Evolutionary conservation across 2,113 vertebrate species (phyloP).

Genomic region (Hepsetus odoe): DNA sequence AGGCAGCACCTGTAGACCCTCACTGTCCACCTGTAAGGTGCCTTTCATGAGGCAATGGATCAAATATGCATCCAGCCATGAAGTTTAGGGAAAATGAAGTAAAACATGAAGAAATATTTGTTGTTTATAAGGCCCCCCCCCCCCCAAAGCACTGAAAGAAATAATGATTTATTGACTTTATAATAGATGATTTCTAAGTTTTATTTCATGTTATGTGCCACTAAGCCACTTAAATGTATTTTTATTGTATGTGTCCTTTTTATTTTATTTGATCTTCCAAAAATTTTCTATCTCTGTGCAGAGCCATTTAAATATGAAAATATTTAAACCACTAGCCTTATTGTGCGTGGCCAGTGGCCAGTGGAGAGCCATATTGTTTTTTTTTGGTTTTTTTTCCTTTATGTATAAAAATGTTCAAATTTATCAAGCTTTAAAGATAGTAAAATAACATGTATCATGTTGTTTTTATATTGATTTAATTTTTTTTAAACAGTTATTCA

Average conservation of each 20-base stretch:
- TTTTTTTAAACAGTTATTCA: slow-evolving; percentile 62
- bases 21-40: slow-evolving; percentile 12
- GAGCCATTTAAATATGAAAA: slow-evolving; percentile 64
- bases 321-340: slow-evolving; percentile 58
- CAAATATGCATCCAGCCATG: slow-evolving; percentile 59
- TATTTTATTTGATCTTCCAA: slow-evolving; percentile 67
- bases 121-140: slow-evolving; percentile 62
- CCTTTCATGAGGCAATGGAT: slow-evolving; percentile 23
- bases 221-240: slow-evolving; percentile 76
- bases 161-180: slow-evolving; percentile 73
- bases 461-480: slow-evolving; percentile 73
- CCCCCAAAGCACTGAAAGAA: slow-evolving; percentile 78
- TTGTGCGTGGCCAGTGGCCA: slow-evolving; percentile 46
- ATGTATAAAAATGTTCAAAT: slow-evolving; percentile 60
- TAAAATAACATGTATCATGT: slow-evolving; percentile 61
- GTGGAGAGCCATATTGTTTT: slow-evolving; percentile 55
- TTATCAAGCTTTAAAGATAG: slow-evolving; percentile 61
- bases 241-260: slow-evolving; percentile 69
- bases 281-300: slow-evolving; percentile 58
- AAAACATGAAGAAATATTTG: slow-evolving; percentile 30
- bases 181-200: slow-evolving; percentile 70
- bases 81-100: slow-evolving; percentile 57
- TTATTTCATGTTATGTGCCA: slow-evolving; percentile 74
- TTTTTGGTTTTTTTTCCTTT: slow-evolving; percentile 35
- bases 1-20: slow-evolving; percentile 27